Percentiles rank a stretch among this genome's conserved stretches.
phyloP scores from a whole-genome alignment of 2,797 vertebrate species.

The Parauchenoglanis punctatus region DNA sequence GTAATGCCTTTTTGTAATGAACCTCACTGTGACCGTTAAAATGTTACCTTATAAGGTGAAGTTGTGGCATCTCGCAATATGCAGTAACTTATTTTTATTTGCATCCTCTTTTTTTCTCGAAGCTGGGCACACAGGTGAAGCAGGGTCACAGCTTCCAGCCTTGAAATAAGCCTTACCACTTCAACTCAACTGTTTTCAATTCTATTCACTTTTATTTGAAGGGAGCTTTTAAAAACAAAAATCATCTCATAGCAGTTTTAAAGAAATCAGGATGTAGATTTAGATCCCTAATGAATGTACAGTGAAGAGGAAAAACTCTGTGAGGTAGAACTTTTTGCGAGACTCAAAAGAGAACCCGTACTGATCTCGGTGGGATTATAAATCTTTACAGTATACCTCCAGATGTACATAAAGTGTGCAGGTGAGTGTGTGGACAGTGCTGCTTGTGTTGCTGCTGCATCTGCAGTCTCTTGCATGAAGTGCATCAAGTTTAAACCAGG shows the following conservation, averaged over 20 bases:
- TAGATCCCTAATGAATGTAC: background rate
- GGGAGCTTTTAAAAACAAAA: background rate
- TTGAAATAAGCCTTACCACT: background rate
- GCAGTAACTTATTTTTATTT: background rate
- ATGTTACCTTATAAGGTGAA: background rate
- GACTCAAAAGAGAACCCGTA: background rate
- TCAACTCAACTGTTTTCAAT: background rate
- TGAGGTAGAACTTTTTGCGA: background rate
- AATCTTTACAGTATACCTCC: background rate
- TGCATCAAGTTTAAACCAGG: background rate
- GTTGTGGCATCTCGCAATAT: background rate
- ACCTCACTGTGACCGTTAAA: slow-evolving; percentile 8
- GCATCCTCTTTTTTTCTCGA: background rate
- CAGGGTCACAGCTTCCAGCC: background rate
- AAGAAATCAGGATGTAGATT: background rate
- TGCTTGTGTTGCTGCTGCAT: background rate
- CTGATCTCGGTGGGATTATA: background rate
- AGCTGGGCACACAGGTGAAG: background rate
- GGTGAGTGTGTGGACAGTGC: background rate
- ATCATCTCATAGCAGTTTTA: background rate
- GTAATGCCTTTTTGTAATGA: slow-evolving; percentile 23
- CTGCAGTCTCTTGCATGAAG: background rate
- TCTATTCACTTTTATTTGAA: background rate
- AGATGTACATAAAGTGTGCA: background rate
- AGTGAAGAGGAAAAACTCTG: background rate